Conservation (phyloP, 1,140 invertebrate genomes). For the Branchinecta lindahli region DNA sequence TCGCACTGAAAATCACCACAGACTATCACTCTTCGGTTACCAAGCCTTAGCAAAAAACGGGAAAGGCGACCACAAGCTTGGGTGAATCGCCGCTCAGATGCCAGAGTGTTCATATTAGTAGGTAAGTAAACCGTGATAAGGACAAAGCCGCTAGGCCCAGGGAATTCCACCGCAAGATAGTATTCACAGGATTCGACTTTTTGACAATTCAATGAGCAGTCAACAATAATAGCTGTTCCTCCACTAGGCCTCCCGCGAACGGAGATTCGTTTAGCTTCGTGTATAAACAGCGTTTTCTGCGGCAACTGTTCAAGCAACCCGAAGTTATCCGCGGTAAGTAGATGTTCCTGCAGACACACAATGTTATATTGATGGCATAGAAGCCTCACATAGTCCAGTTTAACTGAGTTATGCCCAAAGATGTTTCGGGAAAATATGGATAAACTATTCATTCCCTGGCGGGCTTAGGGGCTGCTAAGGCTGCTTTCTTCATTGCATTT, state of each 20-base stretch:
- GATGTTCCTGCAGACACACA: constrained; percentile 1
- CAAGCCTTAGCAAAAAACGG: constrained; percentile 4
- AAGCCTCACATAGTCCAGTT: constrained; percentile 5
- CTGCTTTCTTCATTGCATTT: constrained; percentile 8
- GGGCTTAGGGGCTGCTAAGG: background rate
- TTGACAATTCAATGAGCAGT: background rate
- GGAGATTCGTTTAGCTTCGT: background rate
- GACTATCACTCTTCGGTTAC: constrained; percentile 8
- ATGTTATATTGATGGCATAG: constrained; percentile 1
- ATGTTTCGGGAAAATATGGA: background rate
- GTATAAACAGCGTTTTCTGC: background rate
- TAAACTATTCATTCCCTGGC: background rate
- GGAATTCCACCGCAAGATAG: constrained; percentile 1
- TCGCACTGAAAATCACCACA: background rate
- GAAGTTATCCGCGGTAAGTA: background rate
- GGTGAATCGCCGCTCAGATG: background rate
- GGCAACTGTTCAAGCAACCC: constrained; percentile 4
- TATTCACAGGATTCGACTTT: constrained; percentile 1
- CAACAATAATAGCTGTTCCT: background rate
- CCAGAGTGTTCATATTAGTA: constrained; percentile 4
- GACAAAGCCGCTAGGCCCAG: constrained; percentile 7
- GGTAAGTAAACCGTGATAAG: constrained; percentile 8
- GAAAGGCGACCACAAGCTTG: constrained; percentile 4
- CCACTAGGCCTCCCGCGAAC: background rate
- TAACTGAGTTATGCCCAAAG: background rate